Percentiles rank a stretch among this genome's conserved stretches.
phyloP scores from a whole-genome alignment of 2,113 vertebrate species.

The Tonatia bakeri region DNA sequence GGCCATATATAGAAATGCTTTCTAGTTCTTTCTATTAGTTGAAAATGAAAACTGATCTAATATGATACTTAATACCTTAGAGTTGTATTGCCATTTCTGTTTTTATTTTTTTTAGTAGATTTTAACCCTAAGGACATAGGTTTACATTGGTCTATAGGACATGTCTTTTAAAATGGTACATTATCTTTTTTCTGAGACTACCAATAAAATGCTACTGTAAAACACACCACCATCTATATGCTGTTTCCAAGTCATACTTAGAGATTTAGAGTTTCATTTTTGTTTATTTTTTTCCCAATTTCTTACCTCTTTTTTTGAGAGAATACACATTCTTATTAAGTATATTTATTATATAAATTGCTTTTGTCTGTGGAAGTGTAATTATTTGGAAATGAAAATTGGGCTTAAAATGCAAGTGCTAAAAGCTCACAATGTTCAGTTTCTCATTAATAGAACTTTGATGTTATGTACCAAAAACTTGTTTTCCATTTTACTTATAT shows the following conservation, averaged over 20 bases:
- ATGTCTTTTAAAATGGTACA: neutral
- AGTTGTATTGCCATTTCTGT: neutral
- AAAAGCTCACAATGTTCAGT: slow-evolving; percentile 29
- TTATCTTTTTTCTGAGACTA: neutral
- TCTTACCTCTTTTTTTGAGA: neutral
- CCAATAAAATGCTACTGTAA: neutral
- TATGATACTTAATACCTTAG: neutral
- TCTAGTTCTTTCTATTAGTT: neutral
- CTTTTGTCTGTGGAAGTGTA: slow-evolving; percentile 48
- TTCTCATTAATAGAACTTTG: slow-evolving; percentile 61
- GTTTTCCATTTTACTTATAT: slow-evolving; percentile 74
- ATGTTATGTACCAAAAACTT: slow-evolving; percentile 39
- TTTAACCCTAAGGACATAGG: neutral
- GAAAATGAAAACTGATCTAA: neutral
- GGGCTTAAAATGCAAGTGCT: slow-evolving; percentile 61
- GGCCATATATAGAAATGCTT: neutral
- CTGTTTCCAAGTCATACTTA: neutral
- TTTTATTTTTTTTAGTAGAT: neutral
- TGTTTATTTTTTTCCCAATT: neutral
- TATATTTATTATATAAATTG: slow-evolving; percentile 25
- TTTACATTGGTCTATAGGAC: neutral
- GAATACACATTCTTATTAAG: neutral
- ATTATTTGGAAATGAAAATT: slow-evolving; percentile 67
- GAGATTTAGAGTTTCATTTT: neutral
- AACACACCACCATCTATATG: neutral